Conservation (phyloP, 2,888 invertebrate species). For the Anarsia innoxiella region DNA sequence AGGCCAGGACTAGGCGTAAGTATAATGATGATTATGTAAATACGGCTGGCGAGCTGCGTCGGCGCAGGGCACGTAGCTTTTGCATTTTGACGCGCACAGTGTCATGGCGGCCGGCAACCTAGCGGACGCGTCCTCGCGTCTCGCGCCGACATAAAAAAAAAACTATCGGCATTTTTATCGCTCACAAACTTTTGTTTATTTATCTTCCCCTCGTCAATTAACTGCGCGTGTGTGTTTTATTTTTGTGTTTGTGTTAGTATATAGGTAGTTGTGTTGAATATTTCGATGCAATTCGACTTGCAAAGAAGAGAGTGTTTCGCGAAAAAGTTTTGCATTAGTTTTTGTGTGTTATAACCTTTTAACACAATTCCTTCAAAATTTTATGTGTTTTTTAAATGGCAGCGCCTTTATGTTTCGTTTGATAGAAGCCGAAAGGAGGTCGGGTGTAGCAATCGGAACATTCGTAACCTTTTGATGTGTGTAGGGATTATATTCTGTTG, state of each 20-base stretch:
- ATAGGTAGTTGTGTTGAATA: no score
- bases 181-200: constrained; percentile 2
- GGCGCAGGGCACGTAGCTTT: constrained; percentile 35
- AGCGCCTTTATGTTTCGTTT: constrained; percentile 14
- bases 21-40: constrained; percentile 52
- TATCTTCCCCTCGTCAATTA: no score
- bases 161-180: constrained; percentile 17
- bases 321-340: constrained; percentile 4
- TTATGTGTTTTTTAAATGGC: constrained; percentile 1
- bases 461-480: constrained; percentile 8
- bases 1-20: constrained; percentile 39
- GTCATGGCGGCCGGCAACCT: constrained; percentile 57
- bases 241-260: no score
- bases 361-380: no score
- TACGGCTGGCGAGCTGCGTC: constrained; percentile 30
- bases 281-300: no score
- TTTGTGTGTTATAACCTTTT: no score
- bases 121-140: constrained; percentile 48
- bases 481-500: constrained; percentile 24
- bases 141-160: constrained; percentile 25
- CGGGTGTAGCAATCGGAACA: constrained; percentile 13
- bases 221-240: no score
- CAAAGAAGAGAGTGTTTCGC: constrained; percentile 3
- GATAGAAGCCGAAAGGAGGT: constrained; percentile 18
- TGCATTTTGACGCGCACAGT: constrained; percentile 42